Evolutionary conservation across 2,113 vertebrate genomes (phyloP), one percentile per base, ranked within the genome.

Genomic region (Spermophilus dauricus): DNA sequence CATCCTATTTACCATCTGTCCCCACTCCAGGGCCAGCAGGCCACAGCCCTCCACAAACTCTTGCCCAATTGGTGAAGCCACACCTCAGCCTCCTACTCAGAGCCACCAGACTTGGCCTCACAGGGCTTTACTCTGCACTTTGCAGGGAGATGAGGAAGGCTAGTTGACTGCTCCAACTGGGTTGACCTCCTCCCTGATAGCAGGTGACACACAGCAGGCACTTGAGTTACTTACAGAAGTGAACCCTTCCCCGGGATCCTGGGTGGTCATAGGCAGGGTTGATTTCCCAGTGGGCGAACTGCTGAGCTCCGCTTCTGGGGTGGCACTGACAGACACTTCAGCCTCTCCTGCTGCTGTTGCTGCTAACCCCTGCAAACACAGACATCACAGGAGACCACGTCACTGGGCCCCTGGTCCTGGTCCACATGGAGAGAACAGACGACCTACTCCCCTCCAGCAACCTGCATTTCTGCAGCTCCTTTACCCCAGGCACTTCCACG

Each of bases 291-390:
- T 48, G 48, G 93, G 67, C 34, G 24, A 4, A 3, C 48, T 30
- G 48, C 63, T 4, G 2, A 56, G 18, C 65, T 96, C 97, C 14
- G 69, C 48, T 93, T 89, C 94, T 63, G 7, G 20, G 1, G 69
- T 0, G 8, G 93, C 53, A 42, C 53, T 88, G 61, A 45, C 1
- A 12, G 63, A 13, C 14, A 8, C 77, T 24, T 56, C 28, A 0
- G 42, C 16, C 8, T 72, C 83, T 42, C 24, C 45, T 4, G 81
- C 30, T 45, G 53, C 42, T 30, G 87, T 92, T 28, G 86, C 34
- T 81, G 80, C 56, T 81, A 86, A 61, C 17, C 61, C 63, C 98
- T 98, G 77, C 9, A 76, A 89, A 95, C 13, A 77, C 75, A 93
- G 81, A 37, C 91, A 51, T n/a, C 16, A 9, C 5, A 10, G 76